phyloP scores from a whole-genome alignment of 1,140 invertebrate genomes.

The Scaptomyza hsui region DNA sequence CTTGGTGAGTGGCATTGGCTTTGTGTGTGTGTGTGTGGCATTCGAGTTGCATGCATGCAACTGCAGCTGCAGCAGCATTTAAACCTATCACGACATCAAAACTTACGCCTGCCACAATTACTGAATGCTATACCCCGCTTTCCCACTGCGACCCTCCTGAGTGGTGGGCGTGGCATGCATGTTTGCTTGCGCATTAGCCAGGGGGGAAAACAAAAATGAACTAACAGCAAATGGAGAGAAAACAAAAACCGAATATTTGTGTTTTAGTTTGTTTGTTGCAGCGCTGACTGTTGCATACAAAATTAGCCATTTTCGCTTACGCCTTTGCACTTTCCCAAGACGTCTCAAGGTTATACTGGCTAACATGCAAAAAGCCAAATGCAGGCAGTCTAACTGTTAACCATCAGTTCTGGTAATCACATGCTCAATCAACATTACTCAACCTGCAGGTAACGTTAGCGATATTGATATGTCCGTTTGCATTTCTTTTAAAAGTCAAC shows the following conservation, averaged over 20 bases:
- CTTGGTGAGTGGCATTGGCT: not conserved
- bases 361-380: not conserved
- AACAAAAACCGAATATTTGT: conserved; percentile 37
- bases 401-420: not conserved
- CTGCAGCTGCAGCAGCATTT: conserved; percentile 40
- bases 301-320: conserved; percentile 39
- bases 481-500: not conserved
- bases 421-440: not conserved
- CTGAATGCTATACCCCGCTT: conserved; percentile 45
- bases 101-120: conserved; percentile 54
- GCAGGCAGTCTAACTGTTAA: not conserved
- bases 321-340: conserved; percentile 3
- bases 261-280: conserved; percentile 21
- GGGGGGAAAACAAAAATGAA: not conserved
- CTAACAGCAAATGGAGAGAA: not conserved
- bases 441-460: not conserved
- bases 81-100: conserved; percentile 66
- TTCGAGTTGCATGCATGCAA: conserved; percentile 50
- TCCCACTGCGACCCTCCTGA: not conserved
- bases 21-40: not conserved
- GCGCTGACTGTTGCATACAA: conserved; percentile 56
- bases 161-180: conserved; percentile 27
- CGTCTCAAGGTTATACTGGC: conserved; percentile 41
- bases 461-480: not conserved
- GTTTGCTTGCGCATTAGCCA: conserved; percentile 57